phyloP scores from a whole-genome alignment of 2,888 invertebrate genomes.

The Dorcus parallelipipedus region DNA sequence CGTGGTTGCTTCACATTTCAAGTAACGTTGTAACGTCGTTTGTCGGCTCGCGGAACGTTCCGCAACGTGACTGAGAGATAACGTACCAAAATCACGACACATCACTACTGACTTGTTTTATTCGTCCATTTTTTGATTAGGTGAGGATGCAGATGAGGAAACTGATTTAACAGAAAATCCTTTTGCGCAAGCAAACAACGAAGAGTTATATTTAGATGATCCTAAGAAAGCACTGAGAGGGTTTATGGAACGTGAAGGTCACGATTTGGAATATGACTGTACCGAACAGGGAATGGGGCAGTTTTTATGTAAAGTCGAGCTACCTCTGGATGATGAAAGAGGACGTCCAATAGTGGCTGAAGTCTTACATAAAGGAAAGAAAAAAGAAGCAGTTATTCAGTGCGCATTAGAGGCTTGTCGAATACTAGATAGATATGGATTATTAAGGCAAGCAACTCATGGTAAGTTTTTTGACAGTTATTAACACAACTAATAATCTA shows the following conservation, averaged over 20 bases:
- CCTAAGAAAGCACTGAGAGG: conserved; percentile 93
- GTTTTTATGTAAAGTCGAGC: conserved; percentile 76
- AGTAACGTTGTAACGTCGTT: too few species aligned
- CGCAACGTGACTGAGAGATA: too few species aligned
- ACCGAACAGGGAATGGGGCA: conserved; percentile 83
- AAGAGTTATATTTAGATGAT: conserved; percentile 87
- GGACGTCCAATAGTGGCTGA: conserved; percentile 81
- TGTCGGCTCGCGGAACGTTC: too few species aligned
- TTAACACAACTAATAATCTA: background rate
- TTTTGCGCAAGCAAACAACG: conserved; percentile 75
- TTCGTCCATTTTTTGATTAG: conserved; percentile 40
- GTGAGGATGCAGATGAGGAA: conserved; percentile 85
- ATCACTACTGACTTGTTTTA: background rate
- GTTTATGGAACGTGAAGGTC: conserved; percentile 91
- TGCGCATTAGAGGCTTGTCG: conserved; percentile 95
- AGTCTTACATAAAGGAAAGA: conserved; percentile 84
- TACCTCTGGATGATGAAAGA: conserved; percentile 76
- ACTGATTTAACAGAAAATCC: conserved; percentile 80
- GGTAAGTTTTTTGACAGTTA: conserved; percentile 53
- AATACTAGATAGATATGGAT: conserved; percentile 81
- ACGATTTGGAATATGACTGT: conserved; percentile 80
- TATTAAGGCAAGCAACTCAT: conserved; percentile 82
- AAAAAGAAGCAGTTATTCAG: conserved; percentile 89
- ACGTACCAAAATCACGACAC: too few species aligned
- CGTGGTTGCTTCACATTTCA: too few species aligned